Evolutionary conservation across 2,888 invertebrate genomes (phyloP).

Genomic region (Andrena fulva): DNA sequence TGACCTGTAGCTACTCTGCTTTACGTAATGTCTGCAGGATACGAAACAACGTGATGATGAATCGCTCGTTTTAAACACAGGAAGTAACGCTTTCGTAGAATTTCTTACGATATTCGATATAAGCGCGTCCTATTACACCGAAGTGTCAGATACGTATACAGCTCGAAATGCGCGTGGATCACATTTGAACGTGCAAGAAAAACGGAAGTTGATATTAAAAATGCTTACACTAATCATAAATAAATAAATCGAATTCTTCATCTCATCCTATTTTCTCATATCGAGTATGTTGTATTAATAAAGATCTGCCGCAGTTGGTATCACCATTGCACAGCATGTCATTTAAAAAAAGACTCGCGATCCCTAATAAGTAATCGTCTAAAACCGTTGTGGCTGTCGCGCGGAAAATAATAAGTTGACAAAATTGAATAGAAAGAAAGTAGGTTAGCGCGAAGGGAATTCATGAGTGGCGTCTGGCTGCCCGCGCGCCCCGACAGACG

Average conservation of each 20-base stretch:
- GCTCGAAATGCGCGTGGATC: too few species aligned
- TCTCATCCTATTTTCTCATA: too few species aligned
- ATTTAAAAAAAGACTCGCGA: too few species aligned
- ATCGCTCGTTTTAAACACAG: conserved; percentile 25
- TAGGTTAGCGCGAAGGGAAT: not conserved
- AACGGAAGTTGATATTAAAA: not conserved
- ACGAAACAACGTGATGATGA: conserved; percentile 14
- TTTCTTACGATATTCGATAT: conserved; percentile 8
- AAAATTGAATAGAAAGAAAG: not conserved
- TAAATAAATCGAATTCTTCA: too few species aligned
- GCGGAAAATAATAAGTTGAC: too few species aligned
- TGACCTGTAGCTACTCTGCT: conserved; percentile 11
- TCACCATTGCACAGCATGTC: too few species aligned
- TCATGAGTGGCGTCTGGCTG: not conserved
- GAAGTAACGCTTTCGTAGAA: conserved; percentile 23
- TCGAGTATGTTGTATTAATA: too few species aligned
- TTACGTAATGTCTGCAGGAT: conserved; percentile 29
- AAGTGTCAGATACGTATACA: not conserved
- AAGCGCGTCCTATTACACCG: not conserved
- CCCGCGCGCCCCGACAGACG: not conserved
- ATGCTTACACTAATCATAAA: not conserved
- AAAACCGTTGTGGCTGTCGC: too few species aligned
- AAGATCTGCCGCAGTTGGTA: too few species aligned
- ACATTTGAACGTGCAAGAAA: too few species aligned
- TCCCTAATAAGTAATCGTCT: too few species aligned